Percentiles rank a stretch among this genome's conserved stretches.
Conservation (phyloP, 2,888 invertebrate genomes). For the Agrilus biguttatus region DNA sequence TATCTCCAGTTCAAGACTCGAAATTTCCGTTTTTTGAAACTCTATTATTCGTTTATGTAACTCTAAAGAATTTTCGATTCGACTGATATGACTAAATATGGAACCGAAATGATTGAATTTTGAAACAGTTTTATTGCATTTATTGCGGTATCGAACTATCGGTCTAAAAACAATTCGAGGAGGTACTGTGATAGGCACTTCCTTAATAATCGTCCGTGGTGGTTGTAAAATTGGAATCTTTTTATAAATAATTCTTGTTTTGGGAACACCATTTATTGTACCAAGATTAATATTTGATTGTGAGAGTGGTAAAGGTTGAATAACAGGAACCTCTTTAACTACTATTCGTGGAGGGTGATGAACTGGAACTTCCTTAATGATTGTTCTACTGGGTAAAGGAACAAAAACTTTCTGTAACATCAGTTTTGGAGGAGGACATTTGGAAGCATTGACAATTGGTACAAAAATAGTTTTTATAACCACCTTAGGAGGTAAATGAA, state of each 20-base stretch:
- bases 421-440: constrained; percentile 1
- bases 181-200: constrained; percentile 2
- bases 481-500: constrained; percentile 3
- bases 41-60: constrained; percentile 1
- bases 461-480: neutral
- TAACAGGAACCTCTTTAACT: constrained; percentile 4
- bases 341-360: constrained; percentile 4
- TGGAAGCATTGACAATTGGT: neutral
- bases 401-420: constrained; percentile 3
- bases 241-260: constrained; percentile 2
- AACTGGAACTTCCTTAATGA: constrained; percentile 5
- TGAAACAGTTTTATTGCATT: too few relatives aligned
- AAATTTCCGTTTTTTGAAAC: constrained; percentile 5
- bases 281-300: too few relatives aligned
- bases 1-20: constrained; percentile 2
- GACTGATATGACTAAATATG: too few relatives aligned
- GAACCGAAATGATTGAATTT: too few relatives aligned
- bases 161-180: constrained; percentile 4
- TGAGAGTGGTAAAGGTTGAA: too few relatives aligned
- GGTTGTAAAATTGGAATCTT: constrained; percentile 5
- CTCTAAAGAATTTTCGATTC: neutral
- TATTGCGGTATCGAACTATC: too few relatives aligned
- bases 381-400: constrained; percentile 1
- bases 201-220: constrained; percentile 4
- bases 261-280: too few relatives aligned